Conservation (phyloP, 2,113 vertebrate species). For the Macquaria australasica region DNA sequence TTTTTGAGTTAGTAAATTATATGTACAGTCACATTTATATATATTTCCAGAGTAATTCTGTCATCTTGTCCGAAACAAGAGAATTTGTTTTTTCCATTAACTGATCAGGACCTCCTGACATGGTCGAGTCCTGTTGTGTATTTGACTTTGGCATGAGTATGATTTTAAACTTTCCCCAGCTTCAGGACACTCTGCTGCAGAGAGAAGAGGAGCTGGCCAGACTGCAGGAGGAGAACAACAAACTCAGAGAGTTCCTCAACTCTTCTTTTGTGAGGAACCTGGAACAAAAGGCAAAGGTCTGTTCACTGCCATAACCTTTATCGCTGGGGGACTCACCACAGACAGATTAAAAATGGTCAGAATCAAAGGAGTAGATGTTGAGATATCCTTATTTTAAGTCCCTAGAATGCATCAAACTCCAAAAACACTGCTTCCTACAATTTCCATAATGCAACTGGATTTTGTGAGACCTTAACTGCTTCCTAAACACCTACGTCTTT, state of each 20-base stretch:
- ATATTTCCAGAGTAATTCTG: too few relatives aligned
- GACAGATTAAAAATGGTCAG: not conserved
- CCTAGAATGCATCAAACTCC: not conserved
- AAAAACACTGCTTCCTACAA: not conserved
- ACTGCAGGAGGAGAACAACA: constrained; percentile 94
- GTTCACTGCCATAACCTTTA: not conserved
- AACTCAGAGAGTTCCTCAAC: constrained; percentile 92
- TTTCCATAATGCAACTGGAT: too few relatives aligned
- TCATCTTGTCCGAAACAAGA: not conserved
- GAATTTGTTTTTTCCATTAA: too few relatives aligned
- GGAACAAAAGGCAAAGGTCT: constrained; percentile 79
- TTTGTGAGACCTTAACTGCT: too few relatives aligned
- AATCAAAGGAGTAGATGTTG: too few relatives aligned
- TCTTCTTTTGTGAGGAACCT: constrained; percentile 91
- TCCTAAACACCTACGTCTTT: too few relatives aligned
- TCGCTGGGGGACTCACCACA: too few relatives aligned
- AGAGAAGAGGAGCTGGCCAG: constrained; percentile 94
- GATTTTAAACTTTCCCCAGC: constrained; percentile 77
- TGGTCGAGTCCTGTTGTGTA: not conserved
- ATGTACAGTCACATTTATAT: too few relatives aligned
- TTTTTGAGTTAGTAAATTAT: too few relatives aligned
- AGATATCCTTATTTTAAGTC: not conserved
- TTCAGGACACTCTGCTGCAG: constrained; percentile 94
- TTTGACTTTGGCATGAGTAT: not conserved
- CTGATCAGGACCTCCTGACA: too few relatives aligned